A percentile compares a stretch with the other conserved stretches of the same genome.
phyloP scores from a whole-genome alignment of 2,888 invertebrate genomes.

The Phorcus lineatus region DNA sequence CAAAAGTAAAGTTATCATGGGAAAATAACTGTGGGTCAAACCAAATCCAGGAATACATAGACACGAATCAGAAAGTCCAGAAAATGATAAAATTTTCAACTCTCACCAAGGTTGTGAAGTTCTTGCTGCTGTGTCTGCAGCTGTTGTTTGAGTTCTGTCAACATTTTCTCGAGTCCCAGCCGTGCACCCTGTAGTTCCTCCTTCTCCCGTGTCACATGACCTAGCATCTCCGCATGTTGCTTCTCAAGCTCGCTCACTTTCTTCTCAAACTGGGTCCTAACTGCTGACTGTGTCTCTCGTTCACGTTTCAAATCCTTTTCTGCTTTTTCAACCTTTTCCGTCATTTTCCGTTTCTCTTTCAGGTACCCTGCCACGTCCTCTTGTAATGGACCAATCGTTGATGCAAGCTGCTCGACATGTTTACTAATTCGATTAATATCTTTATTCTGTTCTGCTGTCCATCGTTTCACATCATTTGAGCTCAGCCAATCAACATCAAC shows the following conservation, averaged over 20 bases:
- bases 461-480: slow-evolving; percentile 69
- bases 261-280: slow-evolving; percentile 58
- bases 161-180: slow-evolving; percentile 54
- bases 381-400: slow-evolving; percentile 66
- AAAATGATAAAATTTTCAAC: background rate
- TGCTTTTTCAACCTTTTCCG: slow-evolving; percentile 59
- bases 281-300: slow-evolving; percentile 53
- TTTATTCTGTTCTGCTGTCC: slow-evolving; percentile 72
- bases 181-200: slow-evolving; percentile 53
- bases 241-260: slow-evolving; percentile 63
- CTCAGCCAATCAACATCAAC: slow-evolving; percentile 68
- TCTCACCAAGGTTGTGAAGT: slow-evolving; percentile 60
- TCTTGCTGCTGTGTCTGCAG: slow-evolving; percentile 55
- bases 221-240: slow-evolving; percentile 51
- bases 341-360: slow-evolving; percentile 56
- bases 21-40: too few relatives aligned
- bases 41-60: too few relatives aligned
- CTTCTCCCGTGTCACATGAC: slow-evolving; percentile 52
- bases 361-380: slow-evolving; percentile 59
- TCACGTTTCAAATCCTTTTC: slow-evolving; percentile 66
- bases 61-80: background rate
- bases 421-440: slow-evolving; percentile 70
- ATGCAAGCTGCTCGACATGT: slow-evolving; percentile 57
- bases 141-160: slow-evolving; percentile 52
- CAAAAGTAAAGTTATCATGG: too few relatives aligned